Conservation (phyloP, 2,113 vertebrate genomes). For the Xiphophorus maculatus region DNA sequence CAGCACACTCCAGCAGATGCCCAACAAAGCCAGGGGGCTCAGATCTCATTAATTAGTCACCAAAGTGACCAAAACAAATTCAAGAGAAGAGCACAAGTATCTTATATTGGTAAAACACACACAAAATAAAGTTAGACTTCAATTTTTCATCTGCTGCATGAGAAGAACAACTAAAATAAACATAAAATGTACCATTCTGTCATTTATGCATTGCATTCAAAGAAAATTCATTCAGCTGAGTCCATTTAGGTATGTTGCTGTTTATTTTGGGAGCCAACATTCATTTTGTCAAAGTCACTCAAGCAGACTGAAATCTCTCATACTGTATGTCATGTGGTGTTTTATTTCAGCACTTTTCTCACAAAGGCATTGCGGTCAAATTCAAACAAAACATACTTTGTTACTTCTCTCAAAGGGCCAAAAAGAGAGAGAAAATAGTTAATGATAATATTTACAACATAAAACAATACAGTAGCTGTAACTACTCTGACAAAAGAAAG, state of each 20-base stretch:
- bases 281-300: neutral
- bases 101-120: neutral
- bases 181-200: conserved; percentile 4
- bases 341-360: neutral
- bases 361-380: neutral
- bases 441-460: too few species aligned
- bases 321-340: neutral
- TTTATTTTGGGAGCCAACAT: neutral
- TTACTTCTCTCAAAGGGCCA: too few species aligned
- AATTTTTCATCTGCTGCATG: conserved; percentile 2
- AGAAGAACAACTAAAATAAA: neutral
- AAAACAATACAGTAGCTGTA: too few species aligned
- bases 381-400: too few species aligned
- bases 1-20: too few species aligned
- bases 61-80: too few species aligned
- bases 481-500: too few species aligned
- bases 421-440: too few species aligned
- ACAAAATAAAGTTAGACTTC: conserved; percentile 2
- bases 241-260: neutral
- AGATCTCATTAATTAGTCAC: too few species aligned
- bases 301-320: neutral
- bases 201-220: neutral
- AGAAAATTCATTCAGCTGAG: neutral
- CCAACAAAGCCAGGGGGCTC: too few species aligned
- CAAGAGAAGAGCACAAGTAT: neutral